Evolutionary conservation across 2,113 vertebrate species (phyloP).

Genomic region (Toxotes chatareus): DNA sequence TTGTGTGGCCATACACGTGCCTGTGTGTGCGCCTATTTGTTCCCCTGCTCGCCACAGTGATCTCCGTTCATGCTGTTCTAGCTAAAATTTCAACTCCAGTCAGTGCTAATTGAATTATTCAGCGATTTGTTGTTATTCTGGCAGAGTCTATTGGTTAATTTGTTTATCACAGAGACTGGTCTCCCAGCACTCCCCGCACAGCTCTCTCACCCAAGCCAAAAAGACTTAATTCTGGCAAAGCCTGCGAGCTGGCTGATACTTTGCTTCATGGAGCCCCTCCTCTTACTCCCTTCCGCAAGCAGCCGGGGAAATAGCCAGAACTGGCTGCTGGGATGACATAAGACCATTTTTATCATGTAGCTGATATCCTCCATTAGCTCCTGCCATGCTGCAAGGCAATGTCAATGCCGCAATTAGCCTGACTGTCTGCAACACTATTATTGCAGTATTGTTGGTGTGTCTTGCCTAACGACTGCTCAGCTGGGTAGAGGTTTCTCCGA

Average conservation of each 20-base stretch:
- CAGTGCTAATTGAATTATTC: constrained; percentile 65
- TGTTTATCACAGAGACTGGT: constrained; percentile 69
- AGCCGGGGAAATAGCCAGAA: constrained; percentile 44
- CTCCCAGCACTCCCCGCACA: constrained; percentile 32
- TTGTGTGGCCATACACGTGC: not conserved
- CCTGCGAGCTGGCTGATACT: constrained; percentile 43
- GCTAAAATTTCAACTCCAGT: constrained; percentile 50
- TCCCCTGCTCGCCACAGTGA: not conserved
- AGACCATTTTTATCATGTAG: constrained; percentile 46
- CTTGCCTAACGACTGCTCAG: not conserved
- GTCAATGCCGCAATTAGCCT: constrained; percentile 7
- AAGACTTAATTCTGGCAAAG: constrained; percentile 66
- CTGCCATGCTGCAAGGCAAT: constrained; percentile 19
- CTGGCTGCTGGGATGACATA: constrained; percentile 44
- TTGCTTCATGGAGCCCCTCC: constrained; percentile 43
- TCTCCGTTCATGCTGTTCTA: constrained; percentile 19
- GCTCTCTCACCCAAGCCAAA: constrained; percentile 47
- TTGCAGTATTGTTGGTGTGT: not conserved
- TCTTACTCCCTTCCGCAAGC: constrained; percentile 28
- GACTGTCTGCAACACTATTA: not conserved
- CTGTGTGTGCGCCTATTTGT: not conserved
- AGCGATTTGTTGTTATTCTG: constrained; percentile 66
- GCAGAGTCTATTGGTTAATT: constrained; percentile 63
- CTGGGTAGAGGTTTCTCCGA: constrained; percentile 35
- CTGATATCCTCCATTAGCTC: constrained; percentile 24